Conservation (phyloP, 2,888 invertebrate species). For the Phytoseiulus persimilis region DNA sequence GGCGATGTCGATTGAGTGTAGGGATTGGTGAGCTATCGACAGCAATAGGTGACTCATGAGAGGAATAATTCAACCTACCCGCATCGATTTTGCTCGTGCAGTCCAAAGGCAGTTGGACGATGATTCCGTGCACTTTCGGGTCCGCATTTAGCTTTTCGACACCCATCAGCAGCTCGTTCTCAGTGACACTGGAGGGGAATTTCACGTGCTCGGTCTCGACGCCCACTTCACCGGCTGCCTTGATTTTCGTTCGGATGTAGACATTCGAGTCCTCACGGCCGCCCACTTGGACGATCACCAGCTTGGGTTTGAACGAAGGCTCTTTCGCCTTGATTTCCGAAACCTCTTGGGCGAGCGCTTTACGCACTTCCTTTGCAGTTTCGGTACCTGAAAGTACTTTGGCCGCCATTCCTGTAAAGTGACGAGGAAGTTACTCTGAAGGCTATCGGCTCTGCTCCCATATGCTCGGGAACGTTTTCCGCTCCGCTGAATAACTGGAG, state of each 20-base stretch:
- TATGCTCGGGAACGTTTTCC: too few relatives aligned
- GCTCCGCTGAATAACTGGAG: too few relatives aligned
- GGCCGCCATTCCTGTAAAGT: background rate
- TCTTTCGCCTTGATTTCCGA: slow-evolving; percentile 38
- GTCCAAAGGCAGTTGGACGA: slow-evolving; percentile 88
- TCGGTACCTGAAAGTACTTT: slow-evolving; percentile 18
- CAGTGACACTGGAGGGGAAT: slow-evolving; percentile 50
- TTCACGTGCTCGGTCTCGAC: slow-evolving; percentile 71
- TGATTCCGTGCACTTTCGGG: slow-evolving; percentile 72
- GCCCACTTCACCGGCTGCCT: slow-evolving; percentile 81
- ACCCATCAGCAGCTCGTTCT: slow-evolving; percentile 42
- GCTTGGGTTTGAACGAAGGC: slow-evolving; percentile 42
- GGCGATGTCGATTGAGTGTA: too few relatives aligned
- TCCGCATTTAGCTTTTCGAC: slow-evolving; percentile 43
- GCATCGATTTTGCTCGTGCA: slow-evolving; percentile 71
- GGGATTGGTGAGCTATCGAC: too few relatives aligned
- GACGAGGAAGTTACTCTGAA: too few relatives aligned
- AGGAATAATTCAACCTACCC: slow-evolving; percentile 6
- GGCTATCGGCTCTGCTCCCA: too few relatives aligned
- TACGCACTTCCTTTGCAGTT: slow-evolving; percentile 33
- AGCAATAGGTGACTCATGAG: background rate
- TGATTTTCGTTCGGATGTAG: slow-evolving; percentile 91
- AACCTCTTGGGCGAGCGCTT: slow-evolving; percentile 28
- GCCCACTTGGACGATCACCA: slow-evolving; percentile 61
- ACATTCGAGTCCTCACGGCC: slow-evolving; percentile 94